phyloP scores from a whole-genome alignment of 2,113 vertebrate genomes.

The Corythornis cristatus region DNA sequence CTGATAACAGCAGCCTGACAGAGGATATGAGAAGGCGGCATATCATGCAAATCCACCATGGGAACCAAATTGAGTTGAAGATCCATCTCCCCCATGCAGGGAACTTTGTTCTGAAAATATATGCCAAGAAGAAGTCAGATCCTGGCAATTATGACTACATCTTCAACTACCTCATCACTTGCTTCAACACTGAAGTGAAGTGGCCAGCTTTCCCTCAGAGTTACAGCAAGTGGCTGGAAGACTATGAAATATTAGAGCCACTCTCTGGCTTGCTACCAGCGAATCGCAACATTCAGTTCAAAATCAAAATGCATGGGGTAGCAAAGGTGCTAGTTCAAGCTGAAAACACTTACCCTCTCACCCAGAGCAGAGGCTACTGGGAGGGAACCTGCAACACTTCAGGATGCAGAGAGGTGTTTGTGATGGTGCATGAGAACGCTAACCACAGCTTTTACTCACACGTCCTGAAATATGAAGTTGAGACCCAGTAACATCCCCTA shows the following conservation, averaged over 20 bases:
- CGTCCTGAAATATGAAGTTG: conserved; percentile 80
- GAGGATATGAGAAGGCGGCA: conserved; percentile 70
- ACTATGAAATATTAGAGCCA: conserved; percentile 81
- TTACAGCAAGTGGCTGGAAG: conserved; percentile 76
- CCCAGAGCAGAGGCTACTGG: conserved; percentile 74
- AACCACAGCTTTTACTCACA: conserved; percentile 79
- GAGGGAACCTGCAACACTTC: conserved; percentile 80
- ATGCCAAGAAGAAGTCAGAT: conserved; percentile 77
- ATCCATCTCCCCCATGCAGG: conserved; percentile 79
- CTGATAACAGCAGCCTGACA: background rate
- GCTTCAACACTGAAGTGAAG: conserved; percentile 74
- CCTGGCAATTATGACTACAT: conserved; percentile 73
- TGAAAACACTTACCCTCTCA: conserved; percentile 67
- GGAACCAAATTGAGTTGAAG: conserved; percentile 72
- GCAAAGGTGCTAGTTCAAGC: conserved; percentile 77
- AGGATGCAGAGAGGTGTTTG: conserved; percentile 75
- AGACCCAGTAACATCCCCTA: conserved; percentile 51
- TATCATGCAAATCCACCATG: conserved; percentile 71
- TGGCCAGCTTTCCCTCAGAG: conserved; percentile 80
- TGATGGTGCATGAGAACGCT: conserved; percentile 81
- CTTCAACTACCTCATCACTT: conserved; percentile 84
- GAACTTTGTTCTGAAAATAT: conserved; percentile 80
- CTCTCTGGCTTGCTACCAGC: conserved; percentile 77
- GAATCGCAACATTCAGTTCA: conserved; percentile 75
- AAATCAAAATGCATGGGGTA: conserved; percentile 76